Percentiles rank a stretch among this genome's conserved stretches.
Conservation (phyloP, 1,140 invertebrate genomes). For the Aethina tumida region DNA sequence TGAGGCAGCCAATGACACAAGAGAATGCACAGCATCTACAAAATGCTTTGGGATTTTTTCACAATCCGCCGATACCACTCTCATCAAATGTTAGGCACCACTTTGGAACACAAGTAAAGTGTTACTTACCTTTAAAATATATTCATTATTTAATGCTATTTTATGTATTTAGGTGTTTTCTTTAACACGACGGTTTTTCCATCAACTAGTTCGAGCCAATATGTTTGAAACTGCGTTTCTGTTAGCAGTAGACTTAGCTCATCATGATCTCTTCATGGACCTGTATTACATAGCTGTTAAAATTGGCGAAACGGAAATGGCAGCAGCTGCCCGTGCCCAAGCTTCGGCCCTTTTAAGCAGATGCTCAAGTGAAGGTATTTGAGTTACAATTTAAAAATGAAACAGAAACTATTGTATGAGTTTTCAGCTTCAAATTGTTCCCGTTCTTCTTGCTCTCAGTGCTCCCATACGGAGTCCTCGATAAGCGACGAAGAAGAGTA, state of each 20-base stretch:
- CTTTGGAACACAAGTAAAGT: slow-evolving; percentile 25
- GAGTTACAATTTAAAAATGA: too few species aligned
- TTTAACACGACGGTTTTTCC: slow-evolving; percentile 67
- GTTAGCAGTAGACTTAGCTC: slow-evolving; percentile 71
- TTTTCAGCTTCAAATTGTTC: slow-evolving; percentile 47
- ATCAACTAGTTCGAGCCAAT: slow-evolving; percentile 64
- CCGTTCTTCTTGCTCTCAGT: slow-evolving; percentile 43
- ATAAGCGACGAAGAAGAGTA: slow-evolving; percentile 33
- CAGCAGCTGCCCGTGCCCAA: slow-evolving; percentile 62
- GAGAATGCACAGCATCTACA: slow-evolving; percentile 56
- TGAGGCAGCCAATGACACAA: slow-evolving; percentile 52
- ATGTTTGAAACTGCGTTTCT: slow-evolving; percentile 78
- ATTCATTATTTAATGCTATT: slow-evolving; percentile 49
- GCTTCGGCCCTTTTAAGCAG: slow-evolving; percentile 54
- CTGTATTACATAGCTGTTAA: slow-evolving; percentile 67
- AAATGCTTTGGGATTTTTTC: slow-evolving; percentile 61
- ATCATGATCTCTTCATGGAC: slow-evolving; percentile 77
- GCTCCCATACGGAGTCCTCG: slow-evolving; percentile 38
- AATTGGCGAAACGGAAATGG: slow-evolving; percentile 57
- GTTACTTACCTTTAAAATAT: background rate
- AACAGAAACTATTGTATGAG: slow-evolving; percentile 1
- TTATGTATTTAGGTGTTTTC: slow-evolving; percentile 57
- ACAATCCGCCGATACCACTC: slow-evolving; percentile 50
- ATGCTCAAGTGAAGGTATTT: slow-evolving; percentile 43
- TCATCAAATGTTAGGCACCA: slow-evolving; percentile 52